A percentile compares a stretch with the other conserved stretches of the same genome.
These are phyloP conservation scores for Acleris emargana DNA, from an alignment of 2,888 invertebrate species.

Conservation along the genomic window DNA sequence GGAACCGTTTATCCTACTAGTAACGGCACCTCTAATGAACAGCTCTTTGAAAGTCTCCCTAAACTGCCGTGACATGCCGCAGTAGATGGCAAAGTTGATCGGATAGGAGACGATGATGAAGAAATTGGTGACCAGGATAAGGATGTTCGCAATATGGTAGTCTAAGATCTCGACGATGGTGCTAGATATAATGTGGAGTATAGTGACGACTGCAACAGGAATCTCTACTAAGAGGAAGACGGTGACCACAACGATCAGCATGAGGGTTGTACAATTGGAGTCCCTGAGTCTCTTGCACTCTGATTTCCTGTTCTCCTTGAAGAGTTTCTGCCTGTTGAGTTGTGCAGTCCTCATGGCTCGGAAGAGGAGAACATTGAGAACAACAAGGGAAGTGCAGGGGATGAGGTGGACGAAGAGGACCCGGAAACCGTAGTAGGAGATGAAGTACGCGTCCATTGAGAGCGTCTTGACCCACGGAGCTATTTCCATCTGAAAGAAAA, in stretches of 20 bases:
- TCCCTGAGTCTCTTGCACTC: slow-evolving; percentile 91
- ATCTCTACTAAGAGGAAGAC: slow-evolving; percentile 93
- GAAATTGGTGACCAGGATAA: slow-evolving; percentile 94
- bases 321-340: slow-evolving; percentile 88
- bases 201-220: slow-evolving; percentile 91
- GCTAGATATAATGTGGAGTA: slow-evolving; percentile 92
- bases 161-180: slow-evolving; percentile 88
- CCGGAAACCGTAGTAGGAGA: slow-evolving; percentile 92
- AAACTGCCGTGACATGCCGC: slow-evolving; percentile 97
- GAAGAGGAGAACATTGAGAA: slow-evolving; percentile 94
- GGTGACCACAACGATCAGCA: slow-evolving; percentile 94
- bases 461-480: slow-evolving; percentile 89
- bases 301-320: slow-evolving; percentile 89
- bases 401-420: slow-evolving; percentile 96
- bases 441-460: slow-evolving; percentile 90
- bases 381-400: slow-evolving; percentile 94
- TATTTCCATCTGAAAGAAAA: slow-evolving; percentile 72
- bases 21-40: slow-evolving; percentile 87
- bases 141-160: slow-evolving; percentile 90
- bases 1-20: slow-evolving; percentile 86
- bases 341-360: slow-evolving; percentile 93
- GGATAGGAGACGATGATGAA: slow-evolving; percentile 96
- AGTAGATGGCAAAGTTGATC: slow-evolving; percentile 97
- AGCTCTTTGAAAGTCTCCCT: slow-evolving; percentile 95
- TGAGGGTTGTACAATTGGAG: slow-evolving; percentile 93